These are phyloP conservation scores for Mesopsocus fuscifrons DNA, from an alignment of 2,888 invertebrate genomes.

Conservation along the genomic window DNA sequence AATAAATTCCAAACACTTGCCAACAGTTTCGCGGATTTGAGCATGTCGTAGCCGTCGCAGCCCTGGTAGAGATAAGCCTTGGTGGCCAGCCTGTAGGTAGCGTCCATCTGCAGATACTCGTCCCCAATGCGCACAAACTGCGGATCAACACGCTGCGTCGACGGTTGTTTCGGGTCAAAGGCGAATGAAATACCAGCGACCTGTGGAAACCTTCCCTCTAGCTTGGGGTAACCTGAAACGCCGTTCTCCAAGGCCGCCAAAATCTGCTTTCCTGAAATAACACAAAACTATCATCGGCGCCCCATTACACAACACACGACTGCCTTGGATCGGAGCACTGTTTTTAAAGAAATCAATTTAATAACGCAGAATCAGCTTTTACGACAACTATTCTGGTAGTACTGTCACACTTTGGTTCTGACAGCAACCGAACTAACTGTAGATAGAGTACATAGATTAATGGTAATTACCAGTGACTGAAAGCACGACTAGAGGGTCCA, in stretches of 20 bases:
- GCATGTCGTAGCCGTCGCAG: slow-evolving; percentile 69
- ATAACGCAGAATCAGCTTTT: slow-evolving; percentile 8
- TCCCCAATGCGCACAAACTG: slow-evolving; percentile 66
- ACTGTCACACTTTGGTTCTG: too few species aligned
- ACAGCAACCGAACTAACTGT: too few species aligned
- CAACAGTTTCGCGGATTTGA: slow-evolving; percentile 51
- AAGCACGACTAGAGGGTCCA: slow-evolving; percentile 63
- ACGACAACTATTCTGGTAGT: too few species aligned
- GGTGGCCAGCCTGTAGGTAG: slow-evolving; percentile 56
- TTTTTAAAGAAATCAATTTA: neutral
- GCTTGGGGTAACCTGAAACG: slow-evolving; percentile 65
- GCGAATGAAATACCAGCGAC: slow-evolving; percentile 60
- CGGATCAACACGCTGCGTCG: slow-evolving; percentile 49
- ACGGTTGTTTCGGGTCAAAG: slow-evolving; percentile 48
- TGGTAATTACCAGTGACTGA: slow-evolving; percentile 37
- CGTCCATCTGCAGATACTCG: slow-evolving; percentile 51
- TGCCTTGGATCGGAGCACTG: slow-evolving; percentile 9
- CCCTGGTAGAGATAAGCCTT: slow-evolving; percentile 66
- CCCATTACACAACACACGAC: too few species aligned
- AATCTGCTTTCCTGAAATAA: slow-evolving; percentile 37
- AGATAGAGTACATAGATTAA: neutral
- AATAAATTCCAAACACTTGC: slow-evolving; percentile 39
- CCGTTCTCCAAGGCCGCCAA: slow-evolving; percentile 63
- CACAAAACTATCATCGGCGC: too few species aligned
- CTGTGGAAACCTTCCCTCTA: slow-evolving; percentile 80